These are phyloP conservation scores for Coelogynopora nodosa DNA, from an alignment of 2,888 invertebrate species.

Conservation along the genomic window DNA sequence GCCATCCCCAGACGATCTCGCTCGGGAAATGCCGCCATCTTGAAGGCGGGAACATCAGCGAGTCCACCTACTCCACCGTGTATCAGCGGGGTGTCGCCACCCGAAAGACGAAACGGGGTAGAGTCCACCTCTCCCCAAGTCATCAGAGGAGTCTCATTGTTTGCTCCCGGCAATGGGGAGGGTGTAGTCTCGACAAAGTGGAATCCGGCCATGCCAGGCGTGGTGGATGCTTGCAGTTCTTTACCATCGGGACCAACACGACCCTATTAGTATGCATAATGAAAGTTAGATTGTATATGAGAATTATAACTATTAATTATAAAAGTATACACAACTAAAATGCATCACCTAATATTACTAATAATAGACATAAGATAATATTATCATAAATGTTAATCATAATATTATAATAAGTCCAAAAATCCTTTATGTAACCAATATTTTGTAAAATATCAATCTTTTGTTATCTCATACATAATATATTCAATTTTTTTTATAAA, in stretches of 20 bases:
- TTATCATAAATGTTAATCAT: too few species aligned
- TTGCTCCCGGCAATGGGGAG: slow-evolving; percentile 39
- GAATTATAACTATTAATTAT: too few species aligned
- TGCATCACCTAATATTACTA: too few species aligned
- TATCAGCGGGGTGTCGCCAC: background rate
- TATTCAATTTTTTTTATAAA: too few species aligned
- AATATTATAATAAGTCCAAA: too few species aligned
- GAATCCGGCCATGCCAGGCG: slow-evolving; percentile 19
- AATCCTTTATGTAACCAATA: too few species aligned
- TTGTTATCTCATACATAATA: too few species aligned
- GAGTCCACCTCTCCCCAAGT: slow-evolving; percentile 99
- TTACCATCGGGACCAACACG: slow-evolving; percentile 39
- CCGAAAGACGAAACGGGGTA: slow-evolving; percentile 78
- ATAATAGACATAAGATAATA: too few species aligned
- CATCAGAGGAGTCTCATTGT: slow-evolving; percentile 88
- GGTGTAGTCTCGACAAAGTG: slow-evolving; percentile 21
- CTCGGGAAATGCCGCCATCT: background rate
- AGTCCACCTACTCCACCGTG: background rate
- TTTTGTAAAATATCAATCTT: too few species aligned
- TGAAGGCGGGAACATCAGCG: background rate
- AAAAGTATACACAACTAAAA: too few species aligned
- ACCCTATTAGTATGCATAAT: too few species aligned
- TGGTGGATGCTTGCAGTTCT: background rate
- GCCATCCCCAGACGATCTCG: background rate
- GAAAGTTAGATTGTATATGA: too few species aligned